These are phyloP conservation scores for Centropus bengalensis DNA, from an alignment of 2,113 vertebrate species.

Conservation along the genomic window DNA sequence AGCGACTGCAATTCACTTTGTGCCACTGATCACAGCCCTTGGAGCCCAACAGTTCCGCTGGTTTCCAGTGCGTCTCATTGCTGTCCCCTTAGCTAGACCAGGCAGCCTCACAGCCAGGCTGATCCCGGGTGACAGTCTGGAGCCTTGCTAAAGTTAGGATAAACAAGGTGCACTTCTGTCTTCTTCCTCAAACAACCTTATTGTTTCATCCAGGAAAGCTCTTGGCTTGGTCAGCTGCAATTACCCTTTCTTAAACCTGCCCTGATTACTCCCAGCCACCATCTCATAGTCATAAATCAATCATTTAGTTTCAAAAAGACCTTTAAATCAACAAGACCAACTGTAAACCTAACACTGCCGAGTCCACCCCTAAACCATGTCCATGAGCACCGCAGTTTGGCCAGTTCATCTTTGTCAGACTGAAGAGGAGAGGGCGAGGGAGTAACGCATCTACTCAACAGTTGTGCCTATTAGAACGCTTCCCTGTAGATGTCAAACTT, in stretches of 20 bases:
- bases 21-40: background rate
- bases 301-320: too few species aligned
- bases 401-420: background rate
- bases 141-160: background rate
- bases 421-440: background rate
- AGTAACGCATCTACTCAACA: background rate
- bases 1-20: rapidly evolving
- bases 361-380: too few species aligned
- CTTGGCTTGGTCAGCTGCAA: background rate
- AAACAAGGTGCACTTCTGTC: background rate
- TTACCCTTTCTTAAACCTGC: background rate
- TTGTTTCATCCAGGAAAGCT: background rate
- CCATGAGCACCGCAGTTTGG: background rate
- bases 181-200: background rate
- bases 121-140: background rate
- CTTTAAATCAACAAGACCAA: too few species aligned
- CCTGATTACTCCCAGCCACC: background rate
- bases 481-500: background rate
- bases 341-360: too few species aligned
- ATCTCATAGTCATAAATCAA: too few species aligned
- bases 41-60: background rate
- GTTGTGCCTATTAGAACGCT: background rate
- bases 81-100: background rate
- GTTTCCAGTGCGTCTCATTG: background rate
- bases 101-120: too few species aligned